phyloP scores from a whole-genome alignment of 2,113 vertebrate species.

The Riparia riparia region DNA sequence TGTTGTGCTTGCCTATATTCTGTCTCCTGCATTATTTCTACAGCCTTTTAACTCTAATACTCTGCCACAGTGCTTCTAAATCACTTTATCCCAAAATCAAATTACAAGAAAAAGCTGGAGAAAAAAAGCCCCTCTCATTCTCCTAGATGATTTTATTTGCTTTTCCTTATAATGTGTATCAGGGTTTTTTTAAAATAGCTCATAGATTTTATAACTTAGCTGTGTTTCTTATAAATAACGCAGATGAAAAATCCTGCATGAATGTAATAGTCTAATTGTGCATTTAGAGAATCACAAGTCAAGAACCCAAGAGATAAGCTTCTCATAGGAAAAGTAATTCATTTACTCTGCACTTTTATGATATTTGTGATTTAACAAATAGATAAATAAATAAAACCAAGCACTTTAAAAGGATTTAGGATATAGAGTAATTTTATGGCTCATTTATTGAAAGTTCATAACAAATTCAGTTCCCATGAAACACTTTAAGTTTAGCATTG shows the following conservation, averaged over 20 bases:
- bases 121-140: neutral
- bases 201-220: neutral
- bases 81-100: slow-evolving; percentile 47
- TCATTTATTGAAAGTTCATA: neutral
- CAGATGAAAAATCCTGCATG: neutral
- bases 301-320: neutral
- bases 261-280: neutral
- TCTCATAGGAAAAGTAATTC: neutral
- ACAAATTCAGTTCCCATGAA: neutral
- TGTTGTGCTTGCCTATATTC: slow-evolving; percentile 9
- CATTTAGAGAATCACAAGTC: neutral
- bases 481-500: neutral
- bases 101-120: neutral
- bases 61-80: slow-evolving; percentile 16
- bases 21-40: slow-evolving; percentile 5
- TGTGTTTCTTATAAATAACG: neutral
- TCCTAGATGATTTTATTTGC: neutral
- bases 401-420: neutral
- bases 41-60: slow-evolving; percentile 24
- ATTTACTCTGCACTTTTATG: neutral
- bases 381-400: neutral
- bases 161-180: neutral
- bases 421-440: neutral
- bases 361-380: neutral
- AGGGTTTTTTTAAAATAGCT: neutral